These are phyloP conservation scores for Zaprionus africanus DNA, from an alignment of 1,140 invertebrate genomes.

Conservation along the genomic window DNA sequence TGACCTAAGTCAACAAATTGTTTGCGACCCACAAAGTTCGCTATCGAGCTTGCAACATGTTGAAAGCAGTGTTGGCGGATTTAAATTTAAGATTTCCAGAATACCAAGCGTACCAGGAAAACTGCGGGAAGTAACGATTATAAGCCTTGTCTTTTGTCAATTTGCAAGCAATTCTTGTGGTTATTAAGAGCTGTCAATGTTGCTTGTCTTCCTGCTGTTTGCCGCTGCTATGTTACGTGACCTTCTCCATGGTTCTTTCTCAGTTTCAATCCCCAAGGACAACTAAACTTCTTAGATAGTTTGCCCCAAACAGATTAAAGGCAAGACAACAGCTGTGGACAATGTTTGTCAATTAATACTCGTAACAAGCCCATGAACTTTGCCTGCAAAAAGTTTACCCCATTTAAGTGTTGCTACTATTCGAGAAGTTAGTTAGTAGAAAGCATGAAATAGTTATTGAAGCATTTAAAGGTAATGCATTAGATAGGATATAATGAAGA, in stretches of 20 bases:
- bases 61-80: not conserved
- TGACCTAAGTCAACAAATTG: not conserved
- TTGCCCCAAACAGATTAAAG: too few species aligned
- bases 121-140: too few species aligned
- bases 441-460: not conserved
- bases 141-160: too few species aligned
- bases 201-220: not conserved
- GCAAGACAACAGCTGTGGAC: not conserved
- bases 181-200: not conserved
- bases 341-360: not conserved
- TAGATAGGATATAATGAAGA: too few species aligned
- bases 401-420: not conserved
- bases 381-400: not conserved
- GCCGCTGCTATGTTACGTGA: not conserved
- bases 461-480: not conserved
- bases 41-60: constrained; percentile 4
- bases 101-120: too few species aligned
- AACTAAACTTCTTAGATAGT: too few species aligned
- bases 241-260: not conserved
- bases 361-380: not conserved
- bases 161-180: too few species aligned
- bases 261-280: not conserved
- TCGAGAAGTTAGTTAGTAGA: not conserved
- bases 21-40: not conserved
- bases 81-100: not conserved